Percentiles rank a stretch among this genome's conserved stretches.
These are phyloP conservation scores for Macropis europaea DNA, from an alignment of 2,888 invertebrate genomes.

Conservation along the genomic window DNA sequence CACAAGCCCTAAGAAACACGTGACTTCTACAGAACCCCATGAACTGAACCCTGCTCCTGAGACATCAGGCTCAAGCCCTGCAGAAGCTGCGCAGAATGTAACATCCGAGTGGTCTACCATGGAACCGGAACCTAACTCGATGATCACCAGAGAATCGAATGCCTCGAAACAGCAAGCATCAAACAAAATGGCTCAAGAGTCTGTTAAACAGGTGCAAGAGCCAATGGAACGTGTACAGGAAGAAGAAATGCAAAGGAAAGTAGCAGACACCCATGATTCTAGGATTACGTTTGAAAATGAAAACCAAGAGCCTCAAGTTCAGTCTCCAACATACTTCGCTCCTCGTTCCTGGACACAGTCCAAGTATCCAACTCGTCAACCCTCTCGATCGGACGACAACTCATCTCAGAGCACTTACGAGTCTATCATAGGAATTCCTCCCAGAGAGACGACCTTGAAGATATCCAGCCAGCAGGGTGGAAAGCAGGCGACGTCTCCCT, in stretches of 20 bases:
- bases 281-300: too few species aligned
- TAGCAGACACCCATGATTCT: too few species aligned
- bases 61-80: background rate
- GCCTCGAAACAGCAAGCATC: too few species aligned
- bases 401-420: background rate
- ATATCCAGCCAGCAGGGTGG: background rate
- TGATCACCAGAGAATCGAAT: too few species aligned
- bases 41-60: background rate
- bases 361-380: background rate
- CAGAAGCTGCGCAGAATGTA: background rate
- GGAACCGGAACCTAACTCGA: too few species aligned
- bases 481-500: conserved; percentile 3
- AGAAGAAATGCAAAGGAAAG: too few species aligned
- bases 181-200: too few species aligned
- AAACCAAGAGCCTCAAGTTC: background rate
- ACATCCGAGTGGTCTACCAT: background rate
- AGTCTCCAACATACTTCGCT: background rate
- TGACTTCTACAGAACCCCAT: too few species aligned
- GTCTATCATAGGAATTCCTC: background rate
- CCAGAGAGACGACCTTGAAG: background rate
- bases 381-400: background rate
- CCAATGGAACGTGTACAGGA: too few species aligned
- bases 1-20: too few species aligned
- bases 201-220: too few species aligned
- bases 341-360: background rate